Evolutionary conservation across 1,140 invertebrate genomes (phyloP).

Genomic region (Aphis craccivora): DNA sequence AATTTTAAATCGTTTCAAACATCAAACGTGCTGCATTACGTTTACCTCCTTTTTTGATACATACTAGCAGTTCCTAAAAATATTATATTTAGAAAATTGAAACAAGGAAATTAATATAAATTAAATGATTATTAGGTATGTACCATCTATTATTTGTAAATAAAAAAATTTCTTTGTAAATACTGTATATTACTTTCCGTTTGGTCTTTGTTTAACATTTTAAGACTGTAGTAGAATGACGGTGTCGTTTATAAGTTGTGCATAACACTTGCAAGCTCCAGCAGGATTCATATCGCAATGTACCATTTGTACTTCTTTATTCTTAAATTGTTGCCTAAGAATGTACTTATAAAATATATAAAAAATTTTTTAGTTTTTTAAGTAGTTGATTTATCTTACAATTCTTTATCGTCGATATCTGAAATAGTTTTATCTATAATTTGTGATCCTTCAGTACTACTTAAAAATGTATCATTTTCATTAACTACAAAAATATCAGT

Average conservation of each 20-base stretch:
- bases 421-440: not conserved
- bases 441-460: not conserved
- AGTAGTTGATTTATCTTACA: not conserved
- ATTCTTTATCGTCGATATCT: not conserved
- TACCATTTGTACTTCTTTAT: slow-evolving; percentile 4
- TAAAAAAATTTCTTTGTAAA: slow-evolving; percentile 27
- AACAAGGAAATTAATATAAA: not conserved
- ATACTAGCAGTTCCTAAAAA: slow-evolving; percentile 11
- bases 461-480: not conserved
- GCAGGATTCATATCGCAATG: slow-evolving; percentile 48
- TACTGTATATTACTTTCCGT: not conserved
- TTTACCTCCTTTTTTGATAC: slow-evolving; percentile 22
- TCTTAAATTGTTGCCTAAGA: not conserved
- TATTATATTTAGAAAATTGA: not conserved
- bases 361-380: not conserved
- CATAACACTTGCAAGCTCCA: slow-evolving; percentile 39
- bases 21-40: not conserved
- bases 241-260: not conserved
- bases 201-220: not conserved
- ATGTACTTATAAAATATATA: not conserved
- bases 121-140: not conserved
- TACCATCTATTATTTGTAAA: slow-evolving; percentile 30
- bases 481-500: not conserved
- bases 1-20: slow-evolving; percentile 2
- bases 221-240: not conserved